Evolutionary conservation across 92 coral and sea anemone species (phyloP), one percentile per base, ranked within the genome.

Genomic region (Porites cylindrica): DNA sequence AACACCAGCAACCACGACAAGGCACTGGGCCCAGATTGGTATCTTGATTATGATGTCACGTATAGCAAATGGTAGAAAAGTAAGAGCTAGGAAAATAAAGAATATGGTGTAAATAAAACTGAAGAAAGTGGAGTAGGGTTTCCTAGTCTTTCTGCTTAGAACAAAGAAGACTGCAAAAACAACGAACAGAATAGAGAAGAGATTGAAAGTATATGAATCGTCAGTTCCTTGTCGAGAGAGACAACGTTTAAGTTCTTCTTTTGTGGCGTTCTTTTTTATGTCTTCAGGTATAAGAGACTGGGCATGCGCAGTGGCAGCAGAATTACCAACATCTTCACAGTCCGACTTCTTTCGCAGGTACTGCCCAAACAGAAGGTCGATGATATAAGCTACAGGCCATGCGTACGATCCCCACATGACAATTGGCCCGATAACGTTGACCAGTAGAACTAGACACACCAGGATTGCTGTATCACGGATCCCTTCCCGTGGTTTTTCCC

Each of bases 21-120:
- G 8, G 11, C 26, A 21, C 72, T 59, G 90, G 16, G 66, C 29
- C 85, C 75, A 67, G 50, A 66, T 47, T 10, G 88, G 85, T 17
- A 77, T 82, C 20, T 69, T 60, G 32, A 71, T 66, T 8, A 87
- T 70, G 79, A 82, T 87, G 26, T 89, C 82, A 26, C 82, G 71
- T 61, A 88, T 83, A 20, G 85, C 68, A 75, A 76, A 89, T 61
- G 92, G 92, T 10, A 82, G 17, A 63, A 84, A 83, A 20, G 92
- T 89, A 60, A 89, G 80, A 50, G 77, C 89, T 19, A 82, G 11
- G 4, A 23, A 54, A 18, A 71, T 75, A 18, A 71, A 21, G 10
- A 72, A 58, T 10, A 14, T 19, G 24, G 76, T 64, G 19, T 29
- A 62, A 11, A 78, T 54, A 14, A 56, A 78, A 20, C 82, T 63